Percentiles rank a stretch among this genome's conserved stretches.
These are phyloP conservation scores for Cyphomyrmex costatus DNA, from an alignment of 1,140 invertebrate species.

Conservation along the genomic window DNA sequence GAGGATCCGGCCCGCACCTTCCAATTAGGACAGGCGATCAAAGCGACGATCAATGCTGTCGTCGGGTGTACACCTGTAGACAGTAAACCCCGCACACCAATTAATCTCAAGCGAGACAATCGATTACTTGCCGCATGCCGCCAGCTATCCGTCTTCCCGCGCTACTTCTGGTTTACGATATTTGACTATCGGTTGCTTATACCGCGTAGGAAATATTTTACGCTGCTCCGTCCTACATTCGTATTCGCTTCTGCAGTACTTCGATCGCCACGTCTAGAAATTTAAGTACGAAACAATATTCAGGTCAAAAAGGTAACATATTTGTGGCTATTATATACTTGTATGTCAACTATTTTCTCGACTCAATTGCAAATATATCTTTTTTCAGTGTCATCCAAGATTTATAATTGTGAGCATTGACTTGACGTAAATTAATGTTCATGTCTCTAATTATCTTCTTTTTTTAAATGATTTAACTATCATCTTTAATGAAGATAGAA, in stretches of 20 bases:
- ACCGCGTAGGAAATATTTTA: constrained; percentile 55
- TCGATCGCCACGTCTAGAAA: constrained; percentile 22
- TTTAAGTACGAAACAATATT: constrained; percentile 27
- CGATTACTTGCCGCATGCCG: constrained; percentile 56
- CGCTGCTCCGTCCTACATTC: not conserved
- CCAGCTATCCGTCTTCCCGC: constrained; percentile 21
- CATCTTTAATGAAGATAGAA: too few relatives aligned
- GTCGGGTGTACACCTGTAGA: constrained; percentile 3
- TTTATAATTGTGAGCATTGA: too few relatives aligned
- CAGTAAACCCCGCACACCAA: constrained; percentile 24
- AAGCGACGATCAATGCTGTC: constrained; percentile 53
- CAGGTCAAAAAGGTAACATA: not conserved
- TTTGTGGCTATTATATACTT: not conserved
- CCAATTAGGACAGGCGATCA: constrained; percentile 66
- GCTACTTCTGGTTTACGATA: constrained; percentile 34
- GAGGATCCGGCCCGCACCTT: constrained; percentile 34
- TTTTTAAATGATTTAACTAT: too few relatives aligned
- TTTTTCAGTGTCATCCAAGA: too few relatives aligned
- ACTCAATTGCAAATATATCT: not conserved
- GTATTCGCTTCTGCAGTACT: constrained; percentile 3
- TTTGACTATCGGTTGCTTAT: constrained; percentile 61
- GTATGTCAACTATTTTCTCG: not conserved
- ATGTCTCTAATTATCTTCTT: too few relatives aligned
- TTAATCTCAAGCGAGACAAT: constrained; percentile 70
- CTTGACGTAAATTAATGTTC: too few relatives aligned